Evolutionary conservation across 2,888 invertebrate genomes (phyloP).

Genomic region (Sphaeridia pumilis): DNA sequence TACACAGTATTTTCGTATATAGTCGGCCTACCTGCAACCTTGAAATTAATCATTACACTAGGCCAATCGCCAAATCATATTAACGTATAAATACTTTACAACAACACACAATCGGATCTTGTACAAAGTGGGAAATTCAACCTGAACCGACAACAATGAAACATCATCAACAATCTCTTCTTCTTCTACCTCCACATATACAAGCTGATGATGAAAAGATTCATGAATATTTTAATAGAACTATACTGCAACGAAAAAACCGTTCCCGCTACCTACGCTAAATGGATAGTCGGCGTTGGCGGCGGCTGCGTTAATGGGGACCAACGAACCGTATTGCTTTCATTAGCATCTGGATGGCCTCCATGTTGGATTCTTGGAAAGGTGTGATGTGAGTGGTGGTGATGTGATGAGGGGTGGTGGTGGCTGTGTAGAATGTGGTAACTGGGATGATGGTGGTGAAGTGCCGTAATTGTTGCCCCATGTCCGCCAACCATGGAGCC

Average conservation of each 20-base stretch:
- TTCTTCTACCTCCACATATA: not conserved
- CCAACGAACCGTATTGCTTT: slow-evolving; percentile 23
- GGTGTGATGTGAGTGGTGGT: slow-evolving; percentile 4
- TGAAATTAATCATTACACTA: no score
- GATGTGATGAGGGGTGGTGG: slow-evolving; percentile 3
- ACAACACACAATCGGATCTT: no score
- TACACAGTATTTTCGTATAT: no score
- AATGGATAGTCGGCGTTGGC: slow-evolving; percentile 26
- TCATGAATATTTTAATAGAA: slow-evolving; percentile 5
- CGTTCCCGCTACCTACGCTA: slow-evolving; percentile 4
- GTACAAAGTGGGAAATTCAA: not conserved
- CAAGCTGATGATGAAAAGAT: not conserved
- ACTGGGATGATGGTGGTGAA: slow-evolving; percentile 10
- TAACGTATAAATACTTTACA: no score
- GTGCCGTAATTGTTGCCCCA: slow-evolving; percentile 5
- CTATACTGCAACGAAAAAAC: no score
- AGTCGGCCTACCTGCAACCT: no score
- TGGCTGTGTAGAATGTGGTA: slow-evolving; percentile 11
- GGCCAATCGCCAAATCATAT: no score
- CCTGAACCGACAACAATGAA: not conserved
- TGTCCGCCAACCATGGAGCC: slow-evolving; percentile 1
- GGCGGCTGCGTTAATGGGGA: slow-evolving; percentile 33
- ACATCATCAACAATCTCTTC: not conserved
- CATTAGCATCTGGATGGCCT: slow-evolving; percentile 8
- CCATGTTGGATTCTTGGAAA: slow-evolving; percentile 15